Evolutionary conservation across 2,888 invertebrate genomes (phyloP).

Genomic region (Nematopogon swammerdamellus): DNA sequence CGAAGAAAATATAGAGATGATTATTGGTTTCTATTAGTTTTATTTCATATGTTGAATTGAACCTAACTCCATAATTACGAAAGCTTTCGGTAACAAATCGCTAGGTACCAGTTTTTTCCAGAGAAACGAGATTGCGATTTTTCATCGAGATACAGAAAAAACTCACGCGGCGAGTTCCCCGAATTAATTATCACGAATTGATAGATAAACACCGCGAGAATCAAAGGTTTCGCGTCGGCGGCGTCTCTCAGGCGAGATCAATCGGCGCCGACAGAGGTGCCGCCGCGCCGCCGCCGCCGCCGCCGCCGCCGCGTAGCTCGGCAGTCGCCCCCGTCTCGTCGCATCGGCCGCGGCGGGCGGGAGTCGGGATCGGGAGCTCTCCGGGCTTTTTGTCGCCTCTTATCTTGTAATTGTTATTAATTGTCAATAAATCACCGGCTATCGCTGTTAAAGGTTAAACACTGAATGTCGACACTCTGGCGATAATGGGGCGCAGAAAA

Average conservation of each 20-base stretch:
- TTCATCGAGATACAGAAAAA: neutral
- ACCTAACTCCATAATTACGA: no score
- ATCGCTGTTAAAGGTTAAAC: neutral
- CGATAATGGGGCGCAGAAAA: no score
- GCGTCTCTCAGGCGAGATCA: neutral
- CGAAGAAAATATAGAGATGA: no score
- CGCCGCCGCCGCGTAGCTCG: neutral
- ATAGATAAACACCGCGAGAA: neutral
- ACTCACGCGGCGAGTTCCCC: neutral
- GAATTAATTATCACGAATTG: neutral
- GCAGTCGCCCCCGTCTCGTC: no score
- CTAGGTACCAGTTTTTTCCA: no score
- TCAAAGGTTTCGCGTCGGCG: neutral
- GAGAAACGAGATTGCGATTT: no score
- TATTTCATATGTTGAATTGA: no score
- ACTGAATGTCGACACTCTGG: no score
- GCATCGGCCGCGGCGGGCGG: no score
- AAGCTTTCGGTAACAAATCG: no score
- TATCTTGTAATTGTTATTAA: neutral
- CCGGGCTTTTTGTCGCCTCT: neutral
- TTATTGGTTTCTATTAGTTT: no score
- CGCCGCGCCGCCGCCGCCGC: slow-evolving; percentile 21
- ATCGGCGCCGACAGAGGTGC: slow-evolving; percentile 37
- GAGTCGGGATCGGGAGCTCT: no score
- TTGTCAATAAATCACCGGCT: neutral